These are phyloP conservation scores for Drosophila seclusa DNA, from an alignment of 2,888 invertebrate genomes.

Conservation along the genomic window DNA sequence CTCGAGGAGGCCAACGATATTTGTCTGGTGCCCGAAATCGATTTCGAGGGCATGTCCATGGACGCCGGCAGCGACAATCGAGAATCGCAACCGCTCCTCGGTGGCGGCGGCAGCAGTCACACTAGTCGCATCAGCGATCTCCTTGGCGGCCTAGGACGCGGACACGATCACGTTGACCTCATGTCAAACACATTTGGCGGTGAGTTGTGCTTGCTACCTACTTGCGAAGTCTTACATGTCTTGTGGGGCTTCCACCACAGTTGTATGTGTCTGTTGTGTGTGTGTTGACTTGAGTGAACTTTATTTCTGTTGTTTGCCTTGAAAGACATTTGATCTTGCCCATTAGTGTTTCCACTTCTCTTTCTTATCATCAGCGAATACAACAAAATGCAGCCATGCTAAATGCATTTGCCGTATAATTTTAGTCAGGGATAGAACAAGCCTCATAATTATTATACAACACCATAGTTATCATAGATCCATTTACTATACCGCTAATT, in stretches of 20 bases:
- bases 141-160: conserved; percentile 85
- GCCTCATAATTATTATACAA: background rate
- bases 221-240: conserved; percentile 34
- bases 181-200: conserved; percentile 95
- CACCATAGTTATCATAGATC: background rate
- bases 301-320: conserved; percentile 1
- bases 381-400: conserved; percentile 9
- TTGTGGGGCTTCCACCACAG: conserved; percentile 42
- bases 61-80: conserved; percentile 93
- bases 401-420: background rate
- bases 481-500: background rate
- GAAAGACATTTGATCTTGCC: conserved; percentile 4
- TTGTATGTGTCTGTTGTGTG: conserved; percentile 5
- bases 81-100: conserved; percentile 97
- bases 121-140: conserved; percentile 88
- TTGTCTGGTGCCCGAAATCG: conserved; percentile 92
- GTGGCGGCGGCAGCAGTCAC: conserved; percentile 93
- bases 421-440: background rate
- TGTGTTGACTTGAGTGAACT: background rate
- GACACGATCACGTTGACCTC: conserved; percentile 89
- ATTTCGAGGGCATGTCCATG: conserved; percentile 91
- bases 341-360: background rate
- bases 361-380: background rate
- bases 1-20: conserved; percentile 87
- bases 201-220: conserved; percentile 82